Evolutionary conservation across 2,797 vertebrate species (phyloP), one percentile per base, ranked within the genome.

Genomic region (Pachyuromys duprasi): DNA sequence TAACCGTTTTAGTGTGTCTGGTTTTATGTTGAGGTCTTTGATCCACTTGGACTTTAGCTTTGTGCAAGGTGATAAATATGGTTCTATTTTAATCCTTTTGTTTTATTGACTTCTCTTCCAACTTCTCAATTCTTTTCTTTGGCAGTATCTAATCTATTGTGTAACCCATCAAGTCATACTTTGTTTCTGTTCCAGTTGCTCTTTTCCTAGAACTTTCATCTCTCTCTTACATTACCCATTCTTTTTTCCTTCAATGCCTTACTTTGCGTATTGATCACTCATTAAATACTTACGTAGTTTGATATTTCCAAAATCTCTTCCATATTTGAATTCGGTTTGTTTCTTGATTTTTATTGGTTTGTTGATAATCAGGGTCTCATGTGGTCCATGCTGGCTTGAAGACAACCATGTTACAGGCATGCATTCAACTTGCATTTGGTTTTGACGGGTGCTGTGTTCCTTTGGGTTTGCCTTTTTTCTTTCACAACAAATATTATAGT

Each of bases 291-390:
- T 82, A 65, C 1, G 26, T n/a, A 5, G 0, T 75, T 11, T 79
- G 20, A 60, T 74, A 86, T 63, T 79, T 93, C 8, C 65, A 75
- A 84, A 96, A 90, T 91, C 12, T 84, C 24, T 93, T 22, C 24
- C 24, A n/a, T 83, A 12, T 39, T 55, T 55, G 45, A 86, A 36
- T 86, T 36, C 36, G 6, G 4, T 36, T 86, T 55, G 11, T 86
- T 70, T 49, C 81, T 31, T 49, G 31, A n/a, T 31, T 84, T 55
- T 24, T 49, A n/a, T 17, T 70, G 33, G 22, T 55, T 70, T 70
- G 3, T 53, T 55, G 42, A 49, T 55, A 70, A 39, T 11, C 22
- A 36, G 22, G 22, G 14, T 39, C 22, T 70, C 0, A 0, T 55
- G 22, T 84, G 36, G 22, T 22, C 4, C 13, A 53, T 8, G 3